phyloP scores from a whole-genome alignment of 2,797 vertebrate genomes.

The Ctenopoma kingsleyae region DNA sequence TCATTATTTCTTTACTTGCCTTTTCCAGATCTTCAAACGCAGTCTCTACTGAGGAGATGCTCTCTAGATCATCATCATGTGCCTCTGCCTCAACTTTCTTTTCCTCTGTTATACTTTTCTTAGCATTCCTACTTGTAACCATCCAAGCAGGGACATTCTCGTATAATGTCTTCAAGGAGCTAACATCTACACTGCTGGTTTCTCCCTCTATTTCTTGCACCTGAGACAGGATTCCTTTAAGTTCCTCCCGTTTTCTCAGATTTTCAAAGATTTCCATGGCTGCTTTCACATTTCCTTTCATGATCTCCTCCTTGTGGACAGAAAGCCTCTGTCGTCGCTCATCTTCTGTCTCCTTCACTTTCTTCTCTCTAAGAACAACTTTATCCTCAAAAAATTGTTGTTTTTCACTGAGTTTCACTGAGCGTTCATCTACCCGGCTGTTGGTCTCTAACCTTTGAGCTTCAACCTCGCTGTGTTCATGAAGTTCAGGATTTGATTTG shows the following conservation, averaged over 20 bases:
- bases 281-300: constrained; percentile 87
- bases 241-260: constrained; percentile 87
- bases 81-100: constrained; percentile 73
- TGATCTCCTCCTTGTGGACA: constrained; percentile 90
- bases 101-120: constrained; percentile 60
- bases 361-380: constrained; percentile 82
- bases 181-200: constrained; percentile 75
- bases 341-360: constrained; percentile 81
- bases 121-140: constrained; percentile 53
- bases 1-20: constrained; percentile 92
- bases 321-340: constrained; percentile 88
- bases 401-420: constrained; percentile 29
- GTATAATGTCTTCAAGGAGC: constrained; percentile 84
- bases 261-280: constrained; percentile 89
- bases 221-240: constrained; percentile 87
- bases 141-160: constrained; percentile 87
- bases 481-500: constrained; percentile 12
- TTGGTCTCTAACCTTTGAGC: constrained; percentile 21
- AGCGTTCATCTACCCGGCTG: constrained; percentile 9
- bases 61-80: constrained; percentile 82
- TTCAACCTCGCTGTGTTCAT: constrained; percentile 19
- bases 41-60: constrained; percentile 87
- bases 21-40: constrained; percentile 94
- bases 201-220: constrained; percentile 89
- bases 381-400: constrained; percentile 55